These are phyloP conservation scores for Ardeotis arabs DNA, from an alignment of 2,113 vertebrate species.

Conservation along the genomic window DNA sequence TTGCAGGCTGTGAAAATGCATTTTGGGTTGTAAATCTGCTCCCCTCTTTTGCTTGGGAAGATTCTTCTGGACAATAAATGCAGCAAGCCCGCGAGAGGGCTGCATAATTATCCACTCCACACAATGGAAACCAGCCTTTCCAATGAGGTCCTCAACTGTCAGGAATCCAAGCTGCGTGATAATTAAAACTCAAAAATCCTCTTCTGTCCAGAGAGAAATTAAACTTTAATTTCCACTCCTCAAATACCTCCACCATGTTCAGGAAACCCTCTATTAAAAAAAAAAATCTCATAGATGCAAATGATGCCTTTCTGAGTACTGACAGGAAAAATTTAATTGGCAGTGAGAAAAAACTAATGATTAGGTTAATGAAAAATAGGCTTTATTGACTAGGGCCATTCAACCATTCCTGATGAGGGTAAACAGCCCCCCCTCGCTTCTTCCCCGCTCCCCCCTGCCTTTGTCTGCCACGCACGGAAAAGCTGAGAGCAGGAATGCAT, in stretches of 20 bases:
- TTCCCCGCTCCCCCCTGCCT: background rate
- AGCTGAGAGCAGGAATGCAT: conserved; percentile 25
- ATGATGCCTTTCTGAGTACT: background rate
- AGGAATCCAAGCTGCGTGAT: conserved; percentile 46
- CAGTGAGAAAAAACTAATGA: background rate
- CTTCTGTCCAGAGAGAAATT: background rate
- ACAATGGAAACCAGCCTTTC: conserved; percentile 56
- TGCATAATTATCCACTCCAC: conserved; percentile 60
- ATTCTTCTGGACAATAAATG: conserved; percentile 59
- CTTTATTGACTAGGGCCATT: background rate
- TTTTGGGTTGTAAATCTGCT: conserved; percentile 13
- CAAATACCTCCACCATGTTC: background rate
- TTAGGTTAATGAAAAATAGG: conserved; percentile 32
- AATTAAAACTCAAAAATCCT: conserved; percentile 50
- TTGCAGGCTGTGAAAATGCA: conserved; percentile 10
- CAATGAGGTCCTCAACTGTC: background rate
- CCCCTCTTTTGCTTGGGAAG: conserved; percentile 44
- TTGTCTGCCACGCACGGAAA: background rate
- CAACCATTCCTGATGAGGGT: conserved; percentile 19
- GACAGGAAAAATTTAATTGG: conserved; percentile 19
- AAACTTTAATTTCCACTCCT: background rate
- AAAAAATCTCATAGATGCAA: background rate
- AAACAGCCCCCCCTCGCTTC: background rate
- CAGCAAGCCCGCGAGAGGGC: background rate
- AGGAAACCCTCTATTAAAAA: background rate